Conservation (phyloP, 2,888 invertebrate species). For the Cryptocheilus praepositus region DNA sequence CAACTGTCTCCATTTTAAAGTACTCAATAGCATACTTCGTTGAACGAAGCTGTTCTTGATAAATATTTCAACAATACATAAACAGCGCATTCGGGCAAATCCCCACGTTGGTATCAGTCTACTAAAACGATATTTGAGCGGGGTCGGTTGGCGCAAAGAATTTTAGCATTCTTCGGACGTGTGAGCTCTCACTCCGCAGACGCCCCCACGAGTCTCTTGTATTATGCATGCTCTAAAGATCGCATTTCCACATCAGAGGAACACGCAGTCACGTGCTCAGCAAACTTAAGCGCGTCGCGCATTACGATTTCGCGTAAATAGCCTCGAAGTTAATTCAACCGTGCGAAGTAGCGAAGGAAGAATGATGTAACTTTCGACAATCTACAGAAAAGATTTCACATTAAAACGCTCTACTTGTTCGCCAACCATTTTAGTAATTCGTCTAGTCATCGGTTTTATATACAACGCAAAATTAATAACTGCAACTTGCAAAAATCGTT, state of each 20-base stretch:
- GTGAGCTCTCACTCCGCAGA: slow-evolving; percentile 26
- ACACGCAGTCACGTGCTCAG: slow-evolving; percentile 17
- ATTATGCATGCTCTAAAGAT: slow-evolving; percentile 50
- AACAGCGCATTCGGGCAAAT: slow-evolving; percentile 43
- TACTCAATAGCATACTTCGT: too few relatives aligned
- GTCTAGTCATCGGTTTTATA: too few relatives aligned
- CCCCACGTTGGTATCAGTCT: slow-evolving; percentile 25
- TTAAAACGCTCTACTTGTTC: too few relatives aligned
- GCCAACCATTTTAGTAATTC: too few relatives aligned
- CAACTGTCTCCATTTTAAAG: too few relatives aligned
- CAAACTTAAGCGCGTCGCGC: slow-evolving; percentile 14
- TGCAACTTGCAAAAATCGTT: too few relatives aligned
- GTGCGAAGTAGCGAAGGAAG: slow-evolving; percentile 12
- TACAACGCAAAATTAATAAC: too few relatives aligned
- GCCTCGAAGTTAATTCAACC: slow-evolving; percentile 24
- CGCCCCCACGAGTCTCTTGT: slow-evolving; percentile 42
- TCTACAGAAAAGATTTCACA: too few relatives aligned
- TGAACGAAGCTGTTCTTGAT: slow-evolving; percentile 18
- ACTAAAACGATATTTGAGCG: slow-evolving; percentile 54
- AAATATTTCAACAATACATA: slow-evolving; percentile 54
- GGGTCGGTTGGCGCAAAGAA: slow-evolving; percentile 41
- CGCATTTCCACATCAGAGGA: slow-evolving; percentile 44
- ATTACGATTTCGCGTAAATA: slow-evolving; percentile 29
- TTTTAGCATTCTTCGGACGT: slow-evolving; percentile 46
- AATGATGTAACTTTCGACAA: background rate